phyloP scores from a whole-genome alignment of 2,797 vertebrate species.

The Gymnothorax javanicus region DNA sequence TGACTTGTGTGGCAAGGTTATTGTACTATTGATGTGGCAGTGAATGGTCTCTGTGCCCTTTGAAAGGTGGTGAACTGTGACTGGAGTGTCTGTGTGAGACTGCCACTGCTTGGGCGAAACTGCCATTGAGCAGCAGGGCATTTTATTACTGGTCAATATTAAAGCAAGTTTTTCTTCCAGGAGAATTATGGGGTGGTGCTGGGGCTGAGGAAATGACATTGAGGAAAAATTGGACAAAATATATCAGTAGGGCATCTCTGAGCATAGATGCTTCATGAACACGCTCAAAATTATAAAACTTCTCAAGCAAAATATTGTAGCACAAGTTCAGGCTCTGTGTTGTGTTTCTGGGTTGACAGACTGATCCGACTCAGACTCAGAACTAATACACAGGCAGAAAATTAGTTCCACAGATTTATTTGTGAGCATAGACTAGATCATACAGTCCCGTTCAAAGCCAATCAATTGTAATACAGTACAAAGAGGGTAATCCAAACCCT shows the following conservation, averaged over 20 bases:
- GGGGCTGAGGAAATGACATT: background rate
- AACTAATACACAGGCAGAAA: too few relatives aligned
- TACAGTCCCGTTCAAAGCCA: too few relatives aligned
- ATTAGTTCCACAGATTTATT: too few relatives aligned
- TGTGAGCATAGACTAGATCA: too few relatives aligned
- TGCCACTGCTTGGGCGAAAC: background rate
- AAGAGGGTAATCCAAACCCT: too few relatives aligned
- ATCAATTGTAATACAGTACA: too few relatives aligned
- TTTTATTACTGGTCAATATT: background rate
- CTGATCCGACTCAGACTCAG: too few relatives aligned
- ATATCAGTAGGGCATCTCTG: constrained; percentile 3
- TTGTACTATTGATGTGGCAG: background rate
- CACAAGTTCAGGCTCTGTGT: background rate
- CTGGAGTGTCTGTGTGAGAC: background rate
- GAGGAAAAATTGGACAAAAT: constrained; percentile 15
- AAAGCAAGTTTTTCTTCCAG: background rate
- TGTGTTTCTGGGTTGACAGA: background rate
- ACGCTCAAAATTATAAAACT: background rate
- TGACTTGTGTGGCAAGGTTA: background rate
- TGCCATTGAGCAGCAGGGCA: background rate
- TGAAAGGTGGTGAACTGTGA: background rate
- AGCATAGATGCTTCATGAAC: background rate
- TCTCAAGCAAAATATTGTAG: background rate
- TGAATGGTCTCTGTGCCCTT: background rate
- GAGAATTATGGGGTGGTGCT: background rate